Base-by-base conservation (phyloP, 1,140 invertebrate genomes). In the Pomphorhynchus laevis region DNA sequence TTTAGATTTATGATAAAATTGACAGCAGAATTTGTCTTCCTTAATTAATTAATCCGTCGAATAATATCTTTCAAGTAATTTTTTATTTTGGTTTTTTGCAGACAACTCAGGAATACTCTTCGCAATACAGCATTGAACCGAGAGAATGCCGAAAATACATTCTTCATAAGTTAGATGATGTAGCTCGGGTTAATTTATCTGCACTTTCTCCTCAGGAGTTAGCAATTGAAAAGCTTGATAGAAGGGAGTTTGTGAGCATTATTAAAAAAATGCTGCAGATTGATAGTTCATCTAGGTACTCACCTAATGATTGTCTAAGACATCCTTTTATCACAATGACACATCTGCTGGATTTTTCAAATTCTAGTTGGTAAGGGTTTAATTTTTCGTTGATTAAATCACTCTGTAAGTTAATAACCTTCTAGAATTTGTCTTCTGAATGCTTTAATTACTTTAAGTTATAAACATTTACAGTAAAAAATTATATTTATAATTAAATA, bases 131-230 rank as follows among this genome's bases (percentile, higher is more conserved):
- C 42, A 86, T 89, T 46, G 89, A 91, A 62, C 89, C 80, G 29
- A 98, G 98, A 64, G 89, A 98, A 63, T 86, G 84, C 0, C 64
- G 89, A 50, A 95, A 95, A 58, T 98, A 95, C 59, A 91, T 95
- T 49, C 95, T 98, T 61, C 95, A 95, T 58, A 91, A 80, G 58
- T 63, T 98, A 34, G 89, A 98, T 52, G 89, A 98, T 57, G 95
- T 98, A 56, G 80, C 75, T 44, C 77, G 69, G 48, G 59, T 60
- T 5, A 91, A 91, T 59, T 79, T 91, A 38, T 79, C 80, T 29
- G 79, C 91, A 61, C 61, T 91, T 41, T 80, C 89, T 58, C 77
- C 80, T 4, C 73, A 74, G 45, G 79, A 93, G 54, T 59, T 91
- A 27, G 59, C 86, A 47, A 79, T 77, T 0, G 84, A 93, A 55